These are phyloP conservation scores for Gymnoscopelus braueri DNA, from an alignment of 2,797 vertebrate species.

Conservation along the genomic window DNA sequence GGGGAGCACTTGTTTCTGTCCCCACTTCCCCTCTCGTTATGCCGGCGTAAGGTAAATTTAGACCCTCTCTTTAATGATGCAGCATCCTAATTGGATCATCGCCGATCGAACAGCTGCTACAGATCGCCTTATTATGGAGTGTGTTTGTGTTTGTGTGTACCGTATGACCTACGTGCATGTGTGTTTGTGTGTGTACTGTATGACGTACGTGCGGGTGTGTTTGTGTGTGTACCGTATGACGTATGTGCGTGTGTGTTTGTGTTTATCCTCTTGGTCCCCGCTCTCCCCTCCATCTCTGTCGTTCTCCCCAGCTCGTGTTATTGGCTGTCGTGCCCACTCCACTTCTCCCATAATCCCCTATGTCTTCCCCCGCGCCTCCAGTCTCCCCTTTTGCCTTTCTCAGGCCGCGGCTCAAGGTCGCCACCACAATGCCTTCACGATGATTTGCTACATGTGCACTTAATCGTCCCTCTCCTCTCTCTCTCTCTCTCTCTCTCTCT, in stretches of 20 bases:
- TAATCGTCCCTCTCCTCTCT: constrained; percentile 14
- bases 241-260: constrained; percentile 2
- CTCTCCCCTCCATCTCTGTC: not conserved
- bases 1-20: constrained; percentile 10
- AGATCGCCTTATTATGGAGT: constrained; percentile 8
- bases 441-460: constrained; percentile 11
- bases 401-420: constrained; percentile 64
- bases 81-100: constrained; percentile 56
- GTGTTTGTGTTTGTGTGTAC: not conserved
- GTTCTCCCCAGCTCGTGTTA: constrained; percentile 22
- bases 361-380: constrained; percentile 37
- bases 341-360: constrained; percentile 64
- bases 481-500: no score
- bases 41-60: constrained; percentile 55
- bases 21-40: constrained; percentile 29
- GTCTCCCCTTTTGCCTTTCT: constrained; percentile 47
- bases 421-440: constrained; percentile 36
- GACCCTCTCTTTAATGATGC: constrained; percentile 55
- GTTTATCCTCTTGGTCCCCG: not conserved
- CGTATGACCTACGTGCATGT: not conserved
- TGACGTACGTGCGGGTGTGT: not conserved
- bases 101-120: constrained; percentile 48
- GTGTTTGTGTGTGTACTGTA: not conserved
- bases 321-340: constrained; percentile 43
- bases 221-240: not conserved